Evolutionary conservation across 2,888 invertebrate genomes (phyloP), one percentile per base, ranked within the genome.

Genomic region (Parasteatoda lunata): DNA sequence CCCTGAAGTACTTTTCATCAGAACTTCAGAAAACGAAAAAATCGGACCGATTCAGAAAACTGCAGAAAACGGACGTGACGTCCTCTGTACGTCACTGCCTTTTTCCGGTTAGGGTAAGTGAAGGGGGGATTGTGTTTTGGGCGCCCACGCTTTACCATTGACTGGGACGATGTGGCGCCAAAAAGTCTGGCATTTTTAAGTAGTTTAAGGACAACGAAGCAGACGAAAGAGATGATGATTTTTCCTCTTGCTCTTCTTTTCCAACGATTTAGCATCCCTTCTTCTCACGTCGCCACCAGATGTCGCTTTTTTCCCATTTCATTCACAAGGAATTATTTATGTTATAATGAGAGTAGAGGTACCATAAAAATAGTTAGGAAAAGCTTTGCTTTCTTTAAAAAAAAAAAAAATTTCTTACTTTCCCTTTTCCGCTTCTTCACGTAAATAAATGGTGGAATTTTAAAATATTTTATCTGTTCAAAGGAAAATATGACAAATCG

Each of bases 1-100:
- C 30, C 30, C 30, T 30, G 30, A 30, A 30, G 30, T 30, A 30
- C 30, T 30, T 30, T 30, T 30, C 30, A 13, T 5, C 59, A 59
- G 59, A 59, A 59, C 59, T 59, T 59, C 59, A n/a, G 11, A 59
- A 9, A 7, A 9, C 9, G n/a, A 59, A 59, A n/a, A 59, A 59
- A 59, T n/a, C 59, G 59, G 59, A 59, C 59, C 59, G 59, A 59
- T 59, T 59, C 59, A 59, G 59, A 59, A 7, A 59, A 59, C 59
- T 59, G 59, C 59, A 59, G 59, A 59, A n/a, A 59, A n/a, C 59
- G 59, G 59, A 59, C n/a, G 59, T 59, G 59, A 59, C 59, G 59
- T 59, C 59, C 30, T 13, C 59, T 59, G n/a, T 59, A 59, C 59
- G 59, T 59, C 59, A 59, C 11, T 59, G 4, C n/a, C 11, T 59